Evolutionary conservation across 2,797 vertebrate genomes (phyloP).

Genomic region (Cephalopachus bancanus): DNA sequence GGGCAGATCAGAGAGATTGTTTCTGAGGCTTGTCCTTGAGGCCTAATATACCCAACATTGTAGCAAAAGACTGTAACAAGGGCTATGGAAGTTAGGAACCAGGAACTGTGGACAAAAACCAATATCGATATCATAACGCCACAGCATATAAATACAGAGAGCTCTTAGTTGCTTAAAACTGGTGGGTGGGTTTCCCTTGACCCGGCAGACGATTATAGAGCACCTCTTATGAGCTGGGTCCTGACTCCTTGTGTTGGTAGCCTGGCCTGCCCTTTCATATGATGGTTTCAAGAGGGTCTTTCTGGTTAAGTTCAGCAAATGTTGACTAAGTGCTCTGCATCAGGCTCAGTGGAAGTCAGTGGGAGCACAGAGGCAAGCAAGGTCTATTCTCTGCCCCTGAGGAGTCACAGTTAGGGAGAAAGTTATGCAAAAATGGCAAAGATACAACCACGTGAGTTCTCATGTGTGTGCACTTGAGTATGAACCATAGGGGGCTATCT

Average conservation of each 20-base stretch:
- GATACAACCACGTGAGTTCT: accelerated
- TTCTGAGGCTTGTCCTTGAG: too few relatives aligned
- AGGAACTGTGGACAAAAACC: too few relatives aligned
- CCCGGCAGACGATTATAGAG: neutral
- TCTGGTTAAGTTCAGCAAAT: neutral
- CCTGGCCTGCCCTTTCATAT: accelerated
- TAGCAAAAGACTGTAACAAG: too few relatives aligned
- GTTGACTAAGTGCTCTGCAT: neutral
- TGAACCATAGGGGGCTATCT: neutral
- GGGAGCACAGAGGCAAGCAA: neutral
- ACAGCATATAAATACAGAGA: neutral
- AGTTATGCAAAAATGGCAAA: neutral
- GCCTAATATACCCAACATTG: too few relatives aligned
- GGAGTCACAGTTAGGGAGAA: neutral
- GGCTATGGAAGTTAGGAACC: too few relatives aligned
- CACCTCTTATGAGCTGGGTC: neutral
- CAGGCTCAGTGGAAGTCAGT: neutral
- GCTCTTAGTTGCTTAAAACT: neutral
- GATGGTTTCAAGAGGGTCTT: neutral
- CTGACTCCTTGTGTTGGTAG: accelerated
- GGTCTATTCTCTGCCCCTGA: neutral
- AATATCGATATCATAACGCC: too few relatives aligned
- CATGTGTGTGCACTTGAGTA: neutral
- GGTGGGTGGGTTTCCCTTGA: neutral
- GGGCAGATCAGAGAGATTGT: too few relatives aligned